Base-by-base conservation (phyloP, 1,140 invertebrate genomes). In the Liolophura sinensis region DNA sequence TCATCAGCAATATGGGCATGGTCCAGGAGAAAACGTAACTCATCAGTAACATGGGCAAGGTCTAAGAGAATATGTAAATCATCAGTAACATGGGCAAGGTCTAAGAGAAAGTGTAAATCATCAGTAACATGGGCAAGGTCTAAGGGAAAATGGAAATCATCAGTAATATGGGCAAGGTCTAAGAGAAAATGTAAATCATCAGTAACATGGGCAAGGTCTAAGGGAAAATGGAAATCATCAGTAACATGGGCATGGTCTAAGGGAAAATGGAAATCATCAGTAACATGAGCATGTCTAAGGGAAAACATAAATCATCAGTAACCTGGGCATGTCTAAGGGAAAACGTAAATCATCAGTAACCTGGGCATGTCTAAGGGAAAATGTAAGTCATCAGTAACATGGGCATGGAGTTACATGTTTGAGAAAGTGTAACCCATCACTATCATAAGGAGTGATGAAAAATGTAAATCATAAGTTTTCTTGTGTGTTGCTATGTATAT, bases 291-390 rank as follows among this genome's bases (percentile, higher is more conserved):
- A 16, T 50, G 25, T 64, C 47, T 18, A 24, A 59, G 56, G 55
- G 48, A 59, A 48, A 16, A 7, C 18, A 51, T 16, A 60, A 16
- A 25, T 25, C 9, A 20, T 60, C 18, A 49, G 16, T 61, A 47
- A 22, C 50, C 20, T 49, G 12, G 22, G 50, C 18, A 11, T 40
- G 16, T 49, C 46, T n/a, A 51, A 68, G 54, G 61, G 51, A 51
- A 59, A 46, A 54, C 60, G 72, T 20, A 69, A 70, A 59, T 73
- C 73, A 12, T 60, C 67, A 15, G 71, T 77, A 11, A 71, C 73
- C 60, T 69, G 67, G 25, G 69, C 72, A 46, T 51, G 64, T 20
- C 69, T 67, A 27, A n/a, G n/a, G n/a, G n/a, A n/a, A n/a, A n/a
- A n/a, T n/a, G 18, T 12, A n/a, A n/a, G 24, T n/a, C n/a, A 20